Base-by-base conservation (phyloP, 2,797 vertebrate species). In the Vipera latastei region DNA sequence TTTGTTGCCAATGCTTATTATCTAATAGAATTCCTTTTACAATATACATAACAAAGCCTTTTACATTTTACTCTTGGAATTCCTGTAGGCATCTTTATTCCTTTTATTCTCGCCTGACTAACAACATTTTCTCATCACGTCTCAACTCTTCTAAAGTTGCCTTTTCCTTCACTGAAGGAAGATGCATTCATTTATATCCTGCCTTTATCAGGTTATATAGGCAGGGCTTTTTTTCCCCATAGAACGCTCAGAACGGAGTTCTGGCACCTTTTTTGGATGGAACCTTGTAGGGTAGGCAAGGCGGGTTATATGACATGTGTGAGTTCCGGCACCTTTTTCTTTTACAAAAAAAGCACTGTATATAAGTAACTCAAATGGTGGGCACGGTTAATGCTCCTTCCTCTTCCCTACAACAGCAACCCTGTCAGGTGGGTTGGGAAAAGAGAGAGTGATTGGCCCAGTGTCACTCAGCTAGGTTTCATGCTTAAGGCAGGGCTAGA, bases 1-100 rank as follows among this genome's bases (percentile, higher is more conserved):
- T 86, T 32, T 85, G 90, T 91, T 11, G 14, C 38, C 92, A 69
- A 48, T 14, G 86, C 44, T 28, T 94, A 94, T 94, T 91, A 94
- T 53, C 92, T 91, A 92, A 94, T 89, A 91, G 93, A 96, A 94
- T 26, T 88, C 38, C 90, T 88, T 94, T 92, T 94, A 92, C 86
- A 93, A 95, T 93, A 83, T 38, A 93, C 93, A 90, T 12, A 38
- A 59, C 18, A 22, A 87, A 91, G 14, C 6, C 51, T 63, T n/a
- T 26, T 89, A 48, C 11, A 14, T 0, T 0, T 0, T 63, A 48
- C 51, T 26, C 28, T 94, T 89, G 86, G n/a, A 87, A 93, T 57
- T 94, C 56, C 69, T 85, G 86, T 26, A 90, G 14, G 38, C 6
- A 28, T n/a, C 51, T 28, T 85, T 51, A 51, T 51, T 53, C 48